These are phyloP conservation scores for Crocidura indochinensis DNA, from an alignment of 2,797 vertebrate genomes.

Conservation along the genomic window DNA sequence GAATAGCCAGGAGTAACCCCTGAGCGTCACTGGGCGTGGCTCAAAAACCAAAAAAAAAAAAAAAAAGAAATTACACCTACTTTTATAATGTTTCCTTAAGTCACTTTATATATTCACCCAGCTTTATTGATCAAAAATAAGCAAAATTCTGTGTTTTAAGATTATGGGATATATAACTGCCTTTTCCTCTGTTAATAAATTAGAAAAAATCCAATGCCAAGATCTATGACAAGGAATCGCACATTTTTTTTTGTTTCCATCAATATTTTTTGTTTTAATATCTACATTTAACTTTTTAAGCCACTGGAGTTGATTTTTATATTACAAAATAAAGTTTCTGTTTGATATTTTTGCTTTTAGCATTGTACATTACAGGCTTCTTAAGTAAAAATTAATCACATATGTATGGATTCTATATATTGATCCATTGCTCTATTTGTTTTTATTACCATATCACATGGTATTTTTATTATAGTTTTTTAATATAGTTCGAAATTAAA, in stretches of 20 bases:
- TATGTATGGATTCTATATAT: not conserved
- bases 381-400: conserved; percentile 12
- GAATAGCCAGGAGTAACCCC: no score
- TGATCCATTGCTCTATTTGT: not conserved
- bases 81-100: not conserved
- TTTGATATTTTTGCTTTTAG: not conserved
- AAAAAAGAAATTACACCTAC: not conserved
- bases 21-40: no score
- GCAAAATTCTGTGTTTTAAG: conserved; percentile 5
- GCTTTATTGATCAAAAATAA: not conserved
- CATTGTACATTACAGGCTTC: not conserved
- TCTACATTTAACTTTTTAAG: not conserved
- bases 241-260: not conserved
- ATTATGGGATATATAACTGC: not conserved
- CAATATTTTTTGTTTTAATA: not conserved
- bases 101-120: not conserved
- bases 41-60: no score
- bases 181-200: not conserved
- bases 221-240: not conserved
- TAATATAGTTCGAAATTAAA: no score
- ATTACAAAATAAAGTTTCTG: not conserved
- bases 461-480: no score
- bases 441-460: not conserved
- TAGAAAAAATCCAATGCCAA: not conserved
- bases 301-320: not conserved